phyloP scores from a whole-genome alignment of 2,113 vertebrate genomes.

The Poecile atricapillus region DNA sequence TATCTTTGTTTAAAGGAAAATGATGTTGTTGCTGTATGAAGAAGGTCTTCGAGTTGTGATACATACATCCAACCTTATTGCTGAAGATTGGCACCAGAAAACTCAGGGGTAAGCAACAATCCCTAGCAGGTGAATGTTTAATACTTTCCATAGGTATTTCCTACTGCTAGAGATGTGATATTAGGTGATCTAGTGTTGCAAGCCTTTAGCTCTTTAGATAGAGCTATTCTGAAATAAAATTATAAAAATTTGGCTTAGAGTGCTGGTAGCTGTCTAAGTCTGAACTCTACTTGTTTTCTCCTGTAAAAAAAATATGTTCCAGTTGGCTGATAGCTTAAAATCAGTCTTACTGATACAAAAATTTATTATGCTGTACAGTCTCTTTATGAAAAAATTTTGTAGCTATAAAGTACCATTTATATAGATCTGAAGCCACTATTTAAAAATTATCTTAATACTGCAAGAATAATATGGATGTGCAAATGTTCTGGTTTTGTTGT shows the following conservation, averaged over 20 bases:
- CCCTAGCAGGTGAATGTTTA: background rate
- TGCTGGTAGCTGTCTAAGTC: background rate
- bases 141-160: background rate
- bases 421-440: background rate
- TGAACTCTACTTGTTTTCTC: background rate
- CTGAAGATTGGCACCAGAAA: conserved; percentile 96
- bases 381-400: background rate
- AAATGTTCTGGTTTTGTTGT: background rate
- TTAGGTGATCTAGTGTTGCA: background rate
- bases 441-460: background rate
- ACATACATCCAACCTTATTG: conserved; percentile 94
- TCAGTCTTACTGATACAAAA: background rate
- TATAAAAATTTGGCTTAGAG: background rate
- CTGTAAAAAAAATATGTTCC: background rate
- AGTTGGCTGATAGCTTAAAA: background rate
- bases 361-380: background rate
- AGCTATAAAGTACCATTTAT: background rate
- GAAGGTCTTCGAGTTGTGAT: conserved; percentile 95
- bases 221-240: background rate
- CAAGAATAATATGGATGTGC: background rate
- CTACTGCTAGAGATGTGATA: background rate
- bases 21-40: conserved; percentile 94
- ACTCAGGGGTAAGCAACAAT: conserved; percentile 86
- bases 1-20: conserved; percentile 80
- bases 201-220: background rate